A percentile compares a stretch with the other conserved stretches of the same genome.
These are phyloP conservation scores for Acanthochromis polyacanthus DNA, from an alignment of 2,113 vertebrate species.

Conservation along the genomic window DNA sequence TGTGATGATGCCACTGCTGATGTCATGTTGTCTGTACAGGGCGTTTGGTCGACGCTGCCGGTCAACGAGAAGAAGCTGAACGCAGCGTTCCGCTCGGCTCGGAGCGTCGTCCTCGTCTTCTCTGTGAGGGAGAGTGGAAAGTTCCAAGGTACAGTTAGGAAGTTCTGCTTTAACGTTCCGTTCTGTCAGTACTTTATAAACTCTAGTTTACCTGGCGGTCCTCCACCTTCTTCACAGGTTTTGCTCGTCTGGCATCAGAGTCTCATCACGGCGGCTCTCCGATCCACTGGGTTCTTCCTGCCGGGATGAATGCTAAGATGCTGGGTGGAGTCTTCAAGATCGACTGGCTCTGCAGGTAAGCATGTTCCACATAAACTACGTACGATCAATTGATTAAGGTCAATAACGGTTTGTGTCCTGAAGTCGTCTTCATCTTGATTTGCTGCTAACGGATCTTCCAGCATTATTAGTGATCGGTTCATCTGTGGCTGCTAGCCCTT, in stretches of 20 bases:
- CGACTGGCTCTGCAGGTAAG: constrained; percentile 98
- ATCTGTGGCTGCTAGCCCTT: too few species aligned
- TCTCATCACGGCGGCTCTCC: constrained; percentile 98
- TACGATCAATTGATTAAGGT: too few species aligned
- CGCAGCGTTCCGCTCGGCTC: constrained; percentile 92
- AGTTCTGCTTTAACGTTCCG: not conserved
- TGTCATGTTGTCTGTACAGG: constrained; percentile 77
- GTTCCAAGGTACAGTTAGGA: constrained; percentile 91
- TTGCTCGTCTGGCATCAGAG: constrained; percentile 94
- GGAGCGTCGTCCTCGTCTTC: constrained; percentile 96
- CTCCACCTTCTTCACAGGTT: constrained; percentile 82
- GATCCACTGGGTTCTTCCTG: constrained; percentile 98
- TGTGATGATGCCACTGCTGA: not conserved
- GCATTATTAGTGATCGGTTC: too few species aligned
- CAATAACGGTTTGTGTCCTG: too few species aligned
- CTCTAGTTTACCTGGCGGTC: not conserved
- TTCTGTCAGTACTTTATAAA: too few species aligned
- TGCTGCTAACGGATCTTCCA: too few species aligned
- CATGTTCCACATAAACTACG: too few species aligned
- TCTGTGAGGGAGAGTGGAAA: constrained; percentile 99
- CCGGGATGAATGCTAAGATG: constrained; percentile 99
- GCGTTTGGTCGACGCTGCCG: constrained; percentile 98
- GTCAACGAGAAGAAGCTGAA: constrained; percentile 99
- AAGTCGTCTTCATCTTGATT: too few species aligned
- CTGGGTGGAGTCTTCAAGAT: constrained; percentile 98